phyloP scores from a whole-genome alignment of 2,113 vertebrate genomes.

The Calonectris borealis region DNA sequence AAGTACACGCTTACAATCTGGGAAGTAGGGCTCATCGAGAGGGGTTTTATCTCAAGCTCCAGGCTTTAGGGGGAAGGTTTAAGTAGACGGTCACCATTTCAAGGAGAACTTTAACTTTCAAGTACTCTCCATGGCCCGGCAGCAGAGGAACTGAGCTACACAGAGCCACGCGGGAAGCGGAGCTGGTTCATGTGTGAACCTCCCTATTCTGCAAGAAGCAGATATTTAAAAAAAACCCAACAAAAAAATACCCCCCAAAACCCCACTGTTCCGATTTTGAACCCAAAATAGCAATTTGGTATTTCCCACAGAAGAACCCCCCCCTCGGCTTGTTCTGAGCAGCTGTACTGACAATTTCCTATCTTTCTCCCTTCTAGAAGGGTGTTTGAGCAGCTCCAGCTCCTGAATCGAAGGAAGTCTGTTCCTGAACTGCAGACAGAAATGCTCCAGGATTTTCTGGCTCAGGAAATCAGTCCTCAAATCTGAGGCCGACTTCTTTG shows the following conservation, averaged over 20 bases:
- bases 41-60: background rate
- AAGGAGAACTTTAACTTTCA: background rate
- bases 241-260: background rate
- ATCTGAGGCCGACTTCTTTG: background rate
- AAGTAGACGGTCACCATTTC: background rate
- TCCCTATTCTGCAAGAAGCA: background rate
- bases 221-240: background rate
- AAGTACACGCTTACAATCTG: background rate
- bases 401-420: conserved; percentile 31
- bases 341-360: background rate
- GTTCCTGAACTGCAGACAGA: background rate
- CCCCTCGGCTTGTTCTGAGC: accelerated
- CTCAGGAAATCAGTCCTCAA: background rate
- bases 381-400: background rate
- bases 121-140: background rate
- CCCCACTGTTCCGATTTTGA: background rate
- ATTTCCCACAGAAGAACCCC: background rate
- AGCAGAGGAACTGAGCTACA: background rate
- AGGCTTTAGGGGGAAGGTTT: background rate
- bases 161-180: accelerated
- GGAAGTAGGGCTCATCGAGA: background rate
- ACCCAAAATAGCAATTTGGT: background rate
- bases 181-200: background rate
- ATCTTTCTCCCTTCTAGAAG: background rate
- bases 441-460: conserved; percentile 1